phyloP scores from a whole-genome alignment of 2,113 vertebrate species.

The Rhizomys pruinosus region DNA sequence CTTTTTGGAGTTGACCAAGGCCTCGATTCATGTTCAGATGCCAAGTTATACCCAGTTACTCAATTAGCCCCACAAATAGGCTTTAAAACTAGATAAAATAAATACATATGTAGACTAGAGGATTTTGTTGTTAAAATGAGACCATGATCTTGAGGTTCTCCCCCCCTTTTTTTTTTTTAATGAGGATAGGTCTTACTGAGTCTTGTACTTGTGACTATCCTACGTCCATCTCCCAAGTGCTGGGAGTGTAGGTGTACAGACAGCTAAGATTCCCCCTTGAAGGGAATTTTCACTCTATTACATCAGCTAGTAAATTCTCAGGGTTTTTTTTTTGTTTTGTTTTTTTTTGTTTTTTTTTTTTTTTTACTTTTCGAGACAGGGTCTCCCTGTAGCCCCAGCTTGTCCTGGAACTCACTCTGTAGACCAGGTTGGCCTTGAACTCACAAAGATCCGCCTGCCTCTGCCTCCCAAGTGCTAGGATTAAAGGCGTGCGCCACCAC shows the following conservation, averaged over 20 bases:
- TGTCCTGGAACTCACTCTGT: no score
- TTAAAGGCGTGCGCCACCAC: neutral
- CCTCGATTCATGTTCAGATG: neutral
- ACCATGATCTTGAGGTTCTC: neutral
- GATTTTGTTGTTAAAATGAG: neutral
- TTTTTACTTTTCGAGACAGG: no score
- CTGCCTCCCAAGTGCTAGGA: neutral
- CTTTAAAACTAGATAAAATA: slow-evolving; percentile 49
- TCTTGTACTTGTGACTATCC: no score
- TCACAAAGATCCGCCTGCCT: neutral
- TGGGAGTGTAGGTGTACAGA: neutral
- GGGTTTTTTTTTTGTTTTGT: neutral
- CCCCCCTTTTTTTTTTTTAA: neutral
- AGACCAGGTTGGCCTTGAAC: neutral
- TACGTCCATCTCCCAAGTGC: no score
- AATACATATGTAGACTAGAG: neutral
- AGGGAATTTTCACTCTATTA: no score
- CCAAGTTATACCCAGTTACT: neutral
- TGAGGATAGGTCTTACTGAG: no score
- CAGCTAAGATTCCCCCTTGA: no score
- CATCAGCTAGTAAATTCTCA: no score
- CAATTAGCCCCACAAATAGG: neutral
- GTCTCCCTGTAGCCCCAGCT: no score
- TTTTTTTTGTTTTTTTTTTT: no score
- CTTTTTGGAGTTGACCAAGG: slow-evolving; percentile 1